phyloP scores from a whole-genome alignment of 2,797 vertebrate species.

The Tinamus major region DNA sequence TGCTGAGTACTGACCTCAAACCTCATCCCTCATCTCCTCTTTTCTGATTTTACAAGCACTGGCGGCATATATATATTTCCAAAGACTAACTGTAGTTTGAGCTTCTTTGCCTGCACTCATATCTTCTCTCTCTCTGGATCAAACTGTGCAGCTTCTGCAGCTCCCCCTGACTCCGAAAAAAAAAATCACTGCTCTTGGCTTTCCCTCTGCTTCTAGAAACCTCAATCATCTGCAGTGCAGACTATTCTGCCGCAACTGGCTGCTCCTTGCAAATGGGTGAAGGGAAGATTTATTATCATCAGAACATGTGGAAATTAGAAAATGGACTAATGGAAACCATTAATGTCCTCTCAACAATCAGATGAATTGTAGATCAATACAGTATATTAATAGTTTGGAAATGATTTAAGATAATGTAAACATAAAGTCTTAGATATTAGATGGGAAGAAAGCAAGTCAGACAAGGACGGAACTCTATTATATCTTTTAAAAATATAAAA shows the following conservation, averaged over 20 bases:
- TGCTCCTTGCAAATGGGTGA: conserved; percentile 40
- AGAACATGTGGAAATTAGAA: conserved; percentile 75
- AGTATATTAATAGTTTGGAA: conserved; percentile 71
- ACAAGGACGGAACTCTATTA: neutral
- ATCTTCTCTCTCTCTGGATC: neutral
- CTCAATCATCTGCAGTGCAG: conserved; percentile 33
- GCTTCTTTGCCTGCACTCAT: neutral
- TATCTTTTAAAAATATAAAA: neutral
- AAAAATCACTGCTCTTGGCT: neutral
- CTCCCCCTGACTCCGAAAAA: neutral
- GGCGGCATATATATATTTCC: neutral
- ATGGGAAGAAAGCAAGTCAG: conserved; percentile 17
- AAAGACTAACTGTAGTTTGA: neutral
- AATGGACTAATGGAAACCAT: conserved; percentile 80
- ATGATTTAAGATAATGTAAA: conserved; percentile 67
- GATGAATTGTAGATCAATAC: conserved; percentile 78
- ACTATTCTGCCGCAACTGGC: conserved; percentile 23
- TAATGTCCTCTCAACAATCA: conserved; percentile 74
- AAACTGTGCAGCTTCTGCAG: neutral
- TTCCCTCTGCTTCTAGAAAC: conserved; percentile 20
- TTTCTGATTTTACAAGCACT: neutral
- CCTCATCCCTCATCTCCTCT: fast-evolving
- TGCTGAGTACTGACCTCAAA: neutral
- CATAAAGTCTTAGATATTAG: conserved; percentile 30
- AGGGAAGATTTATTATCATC: conserved; percentile 75